Conservation (phyloP, 1,140 invertebrate genomes). For the Zophobas atratus region DNA sequence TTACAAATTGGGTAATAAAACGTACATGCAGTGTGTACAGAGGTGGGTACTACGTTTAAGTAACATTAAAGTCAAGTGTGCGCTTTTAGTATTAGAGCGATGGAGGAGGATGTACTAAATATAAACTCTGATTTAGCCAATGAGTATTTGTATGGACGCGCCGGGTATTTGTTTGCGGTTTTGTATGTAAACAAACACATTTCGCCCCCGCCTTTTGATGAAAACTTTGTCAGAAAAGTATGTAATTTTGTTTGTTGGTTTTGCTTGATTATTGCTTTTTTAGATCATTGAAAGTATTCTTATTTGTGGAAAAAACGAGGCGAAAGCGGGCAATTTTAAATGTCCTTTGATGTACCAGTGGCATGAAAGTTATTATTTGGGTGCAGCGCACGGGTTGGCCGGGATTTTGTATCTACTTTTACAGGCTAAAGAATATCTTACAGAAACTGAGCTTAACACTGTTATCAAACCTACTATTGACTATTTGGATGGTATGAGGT, state of each 20-base stretch:
- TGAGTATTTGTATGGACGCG: slow-evolving; percentile 89
- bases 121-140: slow-evolving; percentile 75
- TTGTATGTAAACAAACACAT: slow-evolving; percentile 79
- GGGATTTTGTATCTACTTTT: slow-evolving; percentile 89
- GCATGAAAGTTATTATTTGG: slow-evolving; percentile 91
- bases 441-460: slow-evolving; percentile 70
- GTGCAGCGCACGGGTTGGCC: slow-evolving; percentile 89
- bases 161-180: slow-evolving; percentile 87
- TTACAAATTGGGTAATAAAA: slow-evolving; percentile 68
- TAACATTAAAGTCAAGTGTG: not conserved
- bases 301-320: slow-evolving; percentile 76
- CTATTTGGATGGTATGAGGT: slow-evolving; percentile 74
- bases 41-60: slow-evolving; percentile 66
- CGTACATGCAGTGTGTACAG: slow-evolving; percentile 60
- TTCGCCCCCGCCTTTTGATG: slow-evolving; percentile 68
- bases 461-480: slow-evolving; percentile 77
- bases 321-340: slow-evolving; percentile 68
- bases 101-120: slow-evolving; percentile 71
- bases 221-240: slow-evolving; percentile 70
- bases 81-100: slow-evolving; percentile 43
- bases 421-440: slow-evolving; percentile 74
- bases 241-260: not conserved
- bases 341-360: slow-evolving; percentile 87
- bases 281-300: slow-evolving; percentile 79
- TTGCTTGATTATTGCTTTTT: slow-evolving; percentile 45